Conservation (phyloP, 2,888 invertebrate species). For the Eledona agricola region DNA sequence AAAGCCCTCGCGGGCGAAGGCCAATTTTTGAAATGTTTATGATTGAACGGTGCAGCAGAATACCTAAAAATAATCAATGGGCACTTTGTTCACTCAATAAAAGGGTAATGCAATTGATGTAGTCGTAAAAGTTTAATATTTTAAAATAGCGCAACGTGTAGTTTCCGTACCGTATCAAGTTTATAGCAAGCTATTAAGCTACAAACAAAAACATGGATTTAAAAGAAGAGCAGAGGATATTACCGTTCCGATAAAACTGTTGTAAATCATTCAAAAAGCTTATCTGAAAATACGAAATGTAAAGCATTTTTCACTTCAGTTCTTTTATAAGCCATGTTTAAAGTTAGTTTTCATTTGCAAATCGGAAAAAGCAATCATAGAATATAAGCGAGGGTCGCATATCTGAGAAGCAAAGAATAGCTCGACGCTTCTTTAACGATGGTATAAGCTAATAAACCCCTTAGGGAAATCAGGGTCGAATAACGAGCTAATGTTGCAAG, state of each 20-base stretch:
- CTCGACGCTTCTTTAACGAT: constrained; percentile 34
- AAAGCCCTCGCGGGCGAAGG: no score
- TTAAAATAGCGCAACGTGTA: constrained; percentile 22
- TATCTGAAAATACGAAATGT: constrained; percentile 33
- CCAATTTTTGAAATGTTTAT: no score
- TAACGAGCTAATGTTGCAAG: constrained; percentile 38
- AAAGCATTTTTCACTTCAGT: constrained; percentile 35
- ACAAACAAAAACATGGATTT: constrained; percentile 29
- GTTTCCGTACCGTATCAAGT: constrained; percentile 18
- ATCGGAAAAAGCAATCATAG: constrained; percentile 24
- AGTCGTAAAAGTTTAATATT: constrained; percentile 27
- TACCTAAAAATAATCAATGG: constrained; percentile 26
- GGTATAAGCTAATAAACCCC: constrained; percentile 37
- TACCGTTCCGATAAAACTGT: constrained; percentile 29
- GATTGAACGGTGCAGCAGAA: no score
- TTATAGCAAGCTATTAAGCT: constrained; percentile 21
- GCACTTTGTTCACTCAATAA: constrained; percentile 3
- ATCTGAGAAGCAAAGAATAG: constrained; percentile 29
- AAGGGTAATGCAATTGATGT: constrained; percentile 2
- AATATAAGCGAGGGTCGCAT: constrained; percentile 21
- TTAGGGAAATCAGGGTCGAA: constrained; percentile 36
- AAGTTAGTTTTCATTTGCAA: constrained; percentile 29
- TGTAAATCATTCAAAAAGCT: constrained; percentile 34
- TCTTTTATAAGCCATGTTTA: constrained; percentile 28
- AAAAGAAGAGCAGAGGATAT: constrained; percentile 27